Evolutionary conservation across 2,888 invertebrate genomes (phyloP), one percentile per base, ranked within the genome.

Genomic region (Synergus itoensis): DNA sequence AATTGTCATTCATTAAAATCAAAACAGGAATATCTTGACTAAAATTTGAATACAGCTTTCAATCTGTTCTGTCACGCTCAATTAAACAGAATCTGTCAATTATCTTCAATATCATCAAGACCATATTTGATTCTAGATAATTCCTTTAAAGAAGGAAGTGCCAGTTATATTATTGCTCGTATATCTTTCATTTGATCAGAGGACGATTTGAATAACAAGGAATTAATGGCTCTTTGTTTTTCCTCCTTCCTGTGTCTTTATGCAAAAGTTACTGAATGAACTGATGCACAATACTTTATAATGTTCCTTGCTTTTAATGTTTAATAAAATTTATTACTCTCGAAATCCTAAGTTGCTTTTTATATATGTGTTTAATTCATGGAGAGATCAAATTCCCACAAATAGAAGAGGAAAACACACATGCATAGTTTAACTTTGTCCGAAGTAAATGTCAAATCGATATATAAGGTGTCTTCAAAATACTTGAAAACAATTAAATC

Each of bases 111-210:
- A 48, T 28, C 45, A 48, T 69, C 16, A 69, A 69, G 48, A 45
- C 16, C 48, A 16, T 69, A 45, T 48, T 69, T 69, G 28, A 69
- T 69, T 69, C 12, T 21, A 36, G 69, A 69, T 69, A 69, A 48
- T 69, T 45, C 28, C 28, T 48, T 45, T 28, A 48, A 69, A 69
- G 69, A 53, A 48, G 53, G 73, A 73, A 73, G 53, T 73, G 73
- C 73, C 73, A 73, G 53, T 73, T 73, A 73, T 73, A 73, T 73
- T 73, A 73, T 53, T 53, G 40, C 36, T 45, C 4, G 36, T 73
- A 69, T 69, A 36, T 53, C 53, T 53, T 73, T 73, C 36, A 12
- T 40, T 53, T 67, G 21, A 67, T 73, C 53, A 73, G 53, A 73
- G 40, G 53, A 53, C 53, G 53, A 69, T 45, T 69, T 21, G 69